A percentile compares a stretch with the other conserved stretches of the same genome.
phyloP scores from a whole-genome alignment of 1,140 invertebrate species.

The Euborellia annulipes region DNA sequence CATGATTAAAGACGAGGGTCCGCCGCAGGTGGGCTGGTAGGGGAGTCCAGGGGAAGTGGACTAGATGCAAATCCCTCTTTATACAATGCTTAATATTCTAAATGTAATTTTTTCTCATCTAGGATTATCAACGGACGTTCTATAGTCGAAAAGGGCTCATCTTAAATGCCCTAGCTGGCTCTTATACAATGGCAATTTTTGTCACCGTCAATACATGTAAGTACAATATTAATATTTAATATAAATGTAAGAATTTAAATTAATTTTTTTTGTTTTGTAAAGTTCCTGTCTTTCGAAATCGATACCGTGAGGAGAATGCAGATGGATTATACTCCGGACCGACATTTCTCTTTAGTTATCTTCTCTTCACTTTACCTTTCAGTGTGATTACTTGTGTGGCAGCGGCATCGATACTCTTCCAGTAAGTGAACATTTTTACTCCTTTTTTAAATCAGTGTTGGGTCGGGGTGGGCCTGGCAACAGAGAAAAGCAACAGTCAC shows the following conservation, averaged over 20 bases:
- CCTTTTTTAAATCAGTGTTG: slow-evolving; percentile 37
- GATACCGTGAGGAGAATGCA: slow-evolving; percentile 78
- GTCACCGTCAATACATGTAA: slow-evolving; percentile 64
- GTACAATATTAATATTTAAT: too few relatives aligned
- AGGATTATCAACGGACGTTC: slow-evolving; percentile 55
- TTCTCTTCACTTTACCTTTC: slow-evolving; percentile 61
- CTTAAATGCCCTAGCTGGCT: slow-evolving; percentile 59
- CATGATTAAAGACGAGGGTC: not conserved
- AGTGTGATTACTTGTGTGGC: slow-evolving; percentile 51
- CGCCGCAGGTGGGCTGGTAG: not conserved
- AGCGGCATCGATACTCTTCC: slow-evolving; percentile 51
- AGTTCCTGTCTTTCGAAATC: slow-evolving; percentile 70
- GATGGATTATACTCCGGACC: slow-evolving; percentile 76
- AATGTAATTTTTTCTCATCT: too few relatives aligned
- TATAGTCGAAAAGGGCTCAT: slow-evolving; percentile 62
- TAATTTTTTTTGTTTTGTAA: slow-evolving; percentile 13
- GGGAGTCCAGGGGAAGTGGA: not conserved
- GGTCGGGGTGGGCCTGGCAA: too few relatives aligned
- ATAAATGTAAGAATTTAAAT: too few relatives aligned
- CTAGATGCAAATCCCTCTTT: not conserved
- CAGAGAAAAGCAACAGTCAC: too few relatives aligned
- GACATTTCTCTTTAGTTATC: slow-evolving; percentile 63
- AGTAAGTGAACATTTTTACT: slow-evolving; percentile 35
- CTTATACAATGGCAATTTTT: slow-evolving; percentile 64
- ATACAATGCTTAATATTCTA: slow-evolving; percentile 7